Conservation (phyloP, 1,140 invertebrate genomes). For the Calephelis nemesis region DNA sequence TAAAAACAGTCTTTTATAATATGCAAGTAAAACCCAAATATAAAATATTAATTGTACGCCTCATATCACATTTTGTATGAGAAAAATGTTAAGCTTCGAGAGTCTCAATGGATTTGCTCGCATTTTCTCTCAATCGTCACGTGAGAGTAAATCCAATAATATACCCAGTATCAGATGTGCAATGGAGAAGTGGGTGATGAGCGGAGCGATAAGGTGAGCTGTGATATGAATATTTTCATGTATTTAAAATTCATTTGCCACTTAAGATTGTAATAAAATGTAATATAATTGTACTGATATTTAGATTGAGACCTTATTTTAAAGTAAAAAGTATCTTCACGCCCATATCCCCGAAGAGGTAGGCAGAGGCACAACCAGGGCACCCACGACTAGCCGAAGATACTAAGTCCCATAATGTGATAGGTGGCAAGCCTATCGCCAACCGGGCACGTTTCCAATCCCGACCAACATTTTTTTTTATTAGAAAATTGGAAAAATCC, state of each 20-base stretch:
- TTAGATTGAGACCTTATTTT: no score
- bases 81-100: constrained; percentile 7
- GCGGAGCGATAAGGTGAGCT: neutral
- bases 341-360: no score
- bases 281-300: no score
- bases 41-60: constrained; percentile 13
- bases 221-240: neutral
- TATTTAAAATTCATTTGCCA: neutral
- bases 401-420: no score
- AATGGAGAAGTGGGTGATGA: neutral
- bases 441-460: no score
- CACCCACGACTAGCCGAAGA: no score
- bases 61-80: constrained; percentile 10
- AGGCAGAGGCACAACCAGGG: no score
- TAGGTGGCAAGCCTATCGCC: no score
- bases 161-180: neutral
- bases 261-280: no score
- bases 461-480: no score
- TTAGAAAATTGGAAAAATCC: no score
- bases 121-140: constrained; percentile 14
- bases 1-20: neutral
- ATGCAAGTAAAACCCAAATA: neutral
- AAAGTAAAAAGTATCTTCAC: no score
- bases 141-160: constrained; percentile 14
- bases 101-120: constrained; percentile 11